Evolutionary conservation across 37 sponge, comb jelly and placozoan genomes (phyloP).

Genomic region (Eunapius fragilis): DNA sequence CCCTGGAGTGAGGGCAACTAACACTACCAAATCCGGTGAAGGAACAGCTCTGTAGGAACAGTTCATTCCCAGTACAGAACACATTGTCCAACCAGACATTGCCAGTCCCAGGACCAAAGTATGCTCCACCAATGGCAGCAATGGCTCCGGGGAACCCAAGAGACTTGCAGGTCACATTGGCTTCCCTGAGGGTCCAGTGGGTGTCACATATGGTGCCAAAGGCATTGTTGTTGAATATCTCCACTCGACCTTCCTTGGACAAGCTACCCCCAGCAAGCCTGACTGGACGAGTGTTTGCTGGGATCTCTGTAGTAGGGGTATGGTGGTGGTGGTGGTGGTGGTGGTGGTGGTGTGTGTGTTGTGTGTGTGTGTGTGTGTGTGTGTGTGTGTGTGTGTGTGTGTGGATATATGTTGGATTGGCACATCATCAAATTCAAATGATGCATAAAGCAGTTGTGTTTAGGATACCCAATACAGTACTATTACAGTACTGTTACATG

Average conservation of each 20-base stretch:
- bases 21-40: constrained; percentile 23
- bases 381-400: too few relatives aligned
- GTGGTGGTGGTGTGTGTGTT: neutral
- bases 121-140: neutral
- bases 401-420: too few relatives aligned
- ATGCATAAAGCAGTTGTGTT: too few relatives aligned
- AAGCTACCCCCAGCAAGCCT: constrained; percentile 38
- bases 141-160: constrained; percentile 38
- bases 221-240: constrained; percentile 44
- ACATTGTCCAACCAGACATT: constrained; percentile 55
- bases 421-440: too few relatives aligned
- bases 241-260: constrained; percentile 48
- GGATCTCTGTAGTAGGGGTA: neutral
- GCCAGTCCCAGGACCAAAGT: constrained; percentile 11
- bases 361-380: neutral
- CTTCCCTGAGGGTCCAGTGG: constrained; percentile 44
- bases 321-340: neutral
- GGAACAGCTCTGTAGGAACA: constrained; percentile 18
- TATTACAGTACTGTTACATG: too few relatives aligned
- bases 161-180: constrained; percentile 16
- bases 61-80: constrained; percentile 50
- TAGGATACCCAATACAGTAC: too few relatives aligned
- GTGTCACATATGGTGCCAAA: constrained; percentile 72
- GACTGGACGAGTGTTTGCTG: constrained; percentile 49
- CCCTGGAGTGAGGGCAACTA: constrained; percentile 43